Conservation (phyloP, 1,140 invertebrate genomes). For the Sinonovacula constricta region DNA sequence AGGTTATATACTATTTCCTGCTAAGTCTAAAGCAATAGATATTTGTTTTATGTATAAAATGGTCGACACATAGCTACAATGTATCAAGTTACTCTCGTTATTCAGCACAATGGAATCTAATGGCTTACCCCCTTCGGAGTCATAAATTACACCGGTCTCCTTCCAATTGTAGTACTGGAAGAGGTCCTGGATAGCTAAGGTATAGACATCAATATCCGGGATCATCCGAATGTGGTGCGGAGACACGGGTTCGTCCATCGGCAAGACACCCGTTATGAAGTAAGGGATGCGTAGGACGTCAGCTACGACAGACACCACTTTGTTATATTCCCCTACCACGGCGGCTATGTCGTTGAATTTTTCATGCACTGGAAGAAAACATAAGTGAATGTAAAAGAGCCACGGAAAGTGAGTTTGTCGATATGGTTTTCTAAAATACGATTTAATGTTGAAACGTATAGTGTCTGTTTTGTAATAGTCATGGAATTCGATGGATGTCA, state of each 20-base stretch:
- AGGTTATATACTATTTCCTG: too few relatives aligned
- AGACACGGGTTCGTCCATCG: slow-evolving; percentile 3
- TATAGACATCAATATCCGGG: slow-evolving; percentile 30
- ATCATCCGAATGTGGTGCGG: slow-evolving; percentile 34
- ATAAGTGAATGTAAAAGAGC: slow-evolving; percentile 20
- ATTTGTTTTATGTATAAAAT: too few relatives aligned
- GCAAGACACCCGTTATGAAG: slow-evolving; percentile 35
- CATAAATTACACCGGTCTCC: slow-evolving; percentile 29
- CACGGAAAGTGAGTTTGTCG: not conserved
- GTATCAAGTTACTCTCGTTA: too few relatives aligned
- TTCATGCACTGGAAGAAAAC: not conserved
- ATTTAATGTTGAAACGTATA: too few relatives aligned
- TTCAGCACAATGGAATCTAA: too few relatives aligned
- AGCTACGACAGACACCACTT: slow-evolving; percentile 5
- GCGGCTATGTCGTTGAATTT: slow-evolving; percentile 23
- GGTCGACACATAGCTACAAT: too few relatives aligned
- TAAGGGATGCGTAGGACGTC: slow-evolving; percentile 44
- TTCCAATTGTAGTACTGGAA: slow-evolving; percentile 45
- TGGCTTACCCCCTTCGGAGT: slow-evolving; percentile 36
- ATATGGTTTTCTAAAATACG: not conserved
- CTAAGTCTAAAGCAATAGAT: too few relatives aligned
- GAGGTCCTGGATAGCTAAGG: slow-evolving; percentile 31
- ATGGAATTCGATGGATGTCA: not conserved
- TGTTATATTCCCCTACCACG: slow-evolving; percentile 22
- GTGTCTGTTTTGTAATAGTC: not conserved